These are phyloP conservation scores for Paralichthys olivaceus DNA, from an alignment of 2,113 vertebrate genomes.

Conservation along the genomic window DNA sequence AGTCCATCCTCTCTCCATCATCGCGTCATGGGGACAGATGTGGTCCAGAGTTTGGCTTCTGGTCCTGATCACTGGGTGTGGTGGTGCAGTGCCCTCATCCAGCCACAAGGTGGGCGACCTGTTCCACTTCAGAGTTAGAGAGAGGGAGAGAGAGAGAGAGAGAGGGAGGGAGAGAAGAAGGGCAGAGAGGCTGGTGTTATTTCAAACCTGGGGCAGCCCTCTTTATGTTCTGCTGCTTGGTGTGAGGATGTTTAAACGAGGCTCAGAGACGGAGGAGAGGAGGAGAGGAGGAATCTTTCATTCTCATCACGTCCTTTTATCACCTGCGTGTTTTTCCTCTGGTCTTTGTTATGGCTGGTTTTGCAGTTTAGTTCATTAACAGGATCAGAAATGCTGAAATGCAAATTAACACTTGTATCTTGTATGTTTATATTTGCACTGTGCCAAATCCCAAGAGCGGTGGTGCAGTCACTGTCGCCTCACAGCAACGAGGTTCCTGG, in stretches of 20 bases:
- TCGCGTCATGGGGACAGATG: neutral
- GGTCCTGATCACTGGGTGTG: conserved; percentile 48
- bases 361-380: neutral
- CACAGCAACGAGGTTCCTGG: too few relatives aligned
- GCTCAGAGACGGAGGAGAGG: neutral
- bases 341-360: neutral
- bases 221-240: conserved; percentile 18
- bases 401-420: too few relatives aligned
- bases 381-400: too few relatives aligned
- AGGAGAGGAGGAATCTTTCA: neutral
- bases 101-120: conserved; percentile 63
- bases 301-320: neutral
- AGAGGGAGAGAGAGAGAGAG: too few relatives aligned
- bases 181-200: conserved; percentile 9
- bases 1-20: conserved; percentile 1
- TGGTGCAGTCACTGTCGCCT: too few relatives aligned
- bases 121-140: conserved; percentile 27
- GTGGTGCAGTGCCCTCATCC: conserved; percentile 38
- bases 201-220: conserved; percentile 16
- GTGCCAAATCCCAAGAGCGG: too few relatives aligned
- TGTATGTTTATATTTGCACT: too few relatives aligned
- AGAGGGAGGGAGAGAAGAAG: neutral
- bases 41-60: neutral
- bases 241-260: conserved; percentile 7
- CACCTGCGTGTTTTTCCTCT: neutral